Evolutionary conservation across 92 coral and sea anemone species (phyloP), one percentile per base, ranked within the genome.

Genomic region (Porites evermanni): DNA sequence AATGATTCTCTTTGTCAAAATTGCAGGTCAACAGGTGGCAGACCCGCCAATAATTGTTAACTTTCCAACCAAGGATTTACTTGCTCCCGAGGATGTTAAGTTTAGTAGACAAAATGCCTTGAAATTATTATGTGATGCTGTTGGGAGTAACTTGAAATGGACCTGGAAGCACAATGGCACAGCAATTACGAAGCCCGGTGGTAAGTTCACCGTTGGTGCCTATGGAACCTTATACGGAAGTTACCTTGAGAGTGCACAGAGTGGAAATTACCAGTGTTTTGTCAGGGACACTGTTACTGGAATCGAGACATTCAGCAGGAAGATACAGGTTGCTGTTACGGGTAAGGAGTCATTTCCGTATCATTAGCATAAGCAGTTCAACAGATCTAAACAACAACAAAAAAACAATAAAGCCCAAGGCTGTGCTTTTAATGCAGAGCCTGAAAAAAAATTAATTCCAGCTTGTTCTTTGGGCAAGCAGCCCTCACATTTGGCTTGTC

Each of bases 191-290:
- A 1, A 21, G 21, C 21, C 8, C 0, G 1, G 13, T 52, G 12
- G 14, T 54, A 54, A 54, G 60, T 54, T 54, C 60, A 54, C 12
- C 2, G 13, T 54, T 54, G 60, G 14, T 20, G 11, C 1, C 3
- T 61, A 81, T 29, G 86, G 86, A 5, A 70, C 78, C 7, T n/a
- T 81, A 14, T 58, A 11, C 11, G 86, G 78, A 10, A 6, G 44
- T 18, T 11, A 24, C 12, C 78, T 74, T 23, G 56, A 4, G 1
- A 8, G 20, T 17, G 53, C 78, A n/a, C 63, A 53, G 26, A 88
- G 91, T 82, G 95, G 95, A 13, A 78, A 26, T 63, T 92, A 89
- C 64, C 95, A 92, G 77, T 92, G 95, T 50, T 70, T 89, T 65
- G 95, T 81, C 3, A 24, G 16, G 10, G 91, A 89, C 67, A 19